Evolutionary conservation across 2,113 vertebrate genomes (phyloP).

Genomic region (Nothoprocta pentlandii): DNA sequence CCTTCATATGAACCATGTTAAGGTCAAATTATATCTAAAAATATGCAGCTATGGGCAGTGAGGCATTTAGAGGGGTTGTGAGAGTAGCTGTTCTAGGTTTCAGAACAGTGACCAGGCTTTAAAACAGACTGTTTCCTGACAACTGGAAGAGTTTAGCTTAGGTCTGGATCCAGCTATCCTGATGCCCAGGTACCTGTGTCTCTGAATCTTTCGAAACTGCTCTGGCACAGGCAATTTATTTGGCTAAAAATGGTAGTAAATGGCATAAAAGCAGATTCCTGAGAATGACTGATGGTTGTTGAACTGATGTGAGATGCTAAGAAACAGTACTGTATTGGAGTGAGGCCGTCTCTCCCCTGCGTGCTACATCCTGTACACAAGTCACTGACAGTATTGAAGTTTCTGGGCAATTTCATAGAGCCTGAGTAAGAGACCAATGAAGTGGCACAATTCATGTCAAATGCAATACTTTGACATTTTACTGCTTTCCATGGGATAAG

Average conservation of each 20-base stretch:
- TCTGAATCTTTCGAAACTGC: background rate
- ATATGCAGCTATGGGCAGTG: background rate
- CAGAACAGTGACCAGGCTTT: background rate
- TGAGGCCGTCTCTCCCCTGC: background rate
- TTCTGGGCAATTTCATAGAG: rapidly evolving
- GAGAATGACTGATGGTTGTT: background rate
- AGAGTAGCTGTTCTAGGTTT: rapidly evolving
- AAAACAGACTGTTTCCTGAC: background rate
- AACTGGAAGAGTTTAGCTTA: background rate
- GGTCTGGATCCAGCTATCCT: background rate
- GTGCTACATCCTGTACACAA: background rate
- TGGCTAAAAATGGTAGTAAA: background rate
- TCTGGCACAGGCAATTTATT: background rate
- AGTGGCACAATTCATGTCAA: background rate
- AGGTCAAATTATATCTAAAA: background rate
- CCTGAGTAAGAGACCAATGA: background rate
- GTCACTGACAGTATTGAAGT: background rate
- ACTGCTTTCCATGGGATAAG: background rate
- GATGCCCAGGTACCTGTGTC: background rate
- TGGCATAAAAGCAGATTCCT: background rate
- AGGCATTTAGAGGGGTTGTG: background rate
- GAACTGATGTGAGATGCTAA: background rate
- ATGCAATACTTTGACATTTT: background rate
- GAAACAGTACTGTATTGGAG: rapidly evolving
- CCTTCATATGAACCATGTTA: background rate